Conservation (phyloP, 2,113 vertebrate species). For the Platichthys stellatus region DNA sequence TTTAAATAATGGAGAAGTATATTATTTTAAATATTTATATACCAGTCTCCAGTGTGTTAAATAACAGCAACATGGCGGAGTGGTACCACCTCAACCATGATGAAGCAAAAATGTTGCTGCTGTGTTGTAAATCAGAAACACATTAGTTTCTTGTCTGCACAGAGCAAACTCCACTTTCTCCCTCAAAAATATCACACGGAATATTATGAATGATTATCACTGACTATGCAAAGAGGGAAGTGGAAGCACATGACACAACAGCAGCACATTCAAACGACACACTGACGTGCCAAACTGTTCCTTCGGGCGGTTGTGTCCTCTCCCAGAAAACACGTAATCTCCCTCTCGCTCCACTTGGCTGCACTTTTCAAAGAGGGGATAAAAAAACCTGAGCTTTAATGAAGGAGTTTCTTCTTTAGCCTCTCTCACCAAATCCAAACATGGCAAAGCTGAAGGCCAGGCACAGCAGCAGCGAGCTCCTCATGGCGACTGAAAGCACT, state of each 20-base stretch:
- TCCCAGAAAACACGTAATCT: conserved; percentile 27
- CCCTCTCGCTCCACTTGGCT: conserved; percentile 17
- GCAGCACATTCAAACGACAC: conserved; percentile 27
- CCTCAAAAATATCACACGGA: too few species aligned
- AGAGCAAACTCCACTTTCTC: too few species aligned
- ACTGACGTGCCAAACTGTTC: conserved; percentile 41
- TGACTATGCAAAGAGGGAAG: too few species aligned
- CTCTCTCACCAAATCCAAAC: conserved; percentile 63
- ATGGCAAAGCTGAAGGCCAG: conserved; percentile 52
- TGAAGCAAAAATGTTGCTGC: too few species aligned
- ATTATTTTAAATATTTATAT: too few species aligned
- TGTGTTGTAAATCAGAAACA: too few species aligned
- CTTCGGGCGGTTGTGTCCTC: conserved; percentile 39
- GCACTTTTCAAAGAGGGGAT: conserved; percentile 13
- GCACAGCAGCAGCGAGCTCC: conserved; percentile 39
- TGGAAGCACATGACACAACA: background rate
- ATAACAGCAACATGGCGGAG: too few species aligned
- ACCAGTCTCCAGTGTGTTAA: too few species aligned
- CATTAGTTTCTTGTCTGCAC: too few species aligned
- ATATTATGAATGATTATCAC: too few species aligned
- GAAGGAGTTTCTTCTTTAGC: conserved; percentile 27
- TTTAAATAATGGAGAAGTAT: too few species aligned
- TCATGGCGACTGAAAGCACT: conserved; percentile 43
- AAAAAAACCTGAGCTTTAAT: background rate
- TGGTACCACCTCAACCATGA: too few species aligned